Evolutionary conservation across 2,888 invertebrate genomes (phyloP), one percentile per base, ranked within the genome.

Genomic region (Trissolcus japonicus): DNA sequence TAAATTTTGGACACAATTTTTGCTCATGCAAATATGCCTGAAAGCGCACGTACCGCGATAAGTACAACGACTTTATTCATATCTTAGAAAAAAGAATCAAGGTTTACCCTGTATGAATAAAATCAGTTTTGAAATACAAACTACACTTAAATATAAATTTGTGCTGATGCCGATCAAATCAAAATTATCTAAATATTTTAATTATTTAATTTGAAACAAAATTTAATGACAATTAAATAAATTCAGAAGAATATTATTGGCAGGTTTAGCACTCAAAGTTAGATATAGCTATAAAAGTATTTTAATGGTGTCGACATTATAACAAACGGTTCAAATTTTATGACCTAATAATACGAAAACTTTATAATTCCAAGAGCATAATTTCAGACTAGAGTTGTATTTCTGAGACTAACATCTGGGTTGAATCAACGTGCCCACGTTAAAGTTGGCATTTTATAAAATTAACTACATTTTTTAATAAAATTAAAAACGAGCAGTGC

Each of bases 11-110:
- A 46, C 46, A 46, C 16, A 46, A 16, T 46, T 46, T 46, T 46
- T 46, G 46, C 16, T 46, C 16, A 46, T 46, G 46, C 46, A 46
- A 46, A 46, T 46, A 46, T n/a, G 16, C 6, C 46, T 46, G 14
- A 46, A 46, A 16, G 16, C n/a, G n/a, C 16, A 46, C 16, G 46
- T 46, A 16, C 16, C 16, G n/a, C 46, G 16, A 35, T 35, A 35
- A 35, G 35, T 35, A 35, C 35, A 35, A 35, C 35, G 9, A 35
- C 35, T 35, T 35, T 35, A 35, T 35, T 35, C 35, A 35, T 35
- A 35, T 35, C 35, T 35, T 35, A 35, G 9, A 1, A 11, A 9
- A 35, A 35, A 35, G 35, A 35, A 35, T 35, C 35, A 35, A 35
- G 35, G 9, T 35, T 35, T 35, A 11, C 35, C 9, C 9, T 2